Evolutionary conservation across 2,797 vertebrate genomes (phyloP).

Genomic region (Poecilia picta): DNA sequence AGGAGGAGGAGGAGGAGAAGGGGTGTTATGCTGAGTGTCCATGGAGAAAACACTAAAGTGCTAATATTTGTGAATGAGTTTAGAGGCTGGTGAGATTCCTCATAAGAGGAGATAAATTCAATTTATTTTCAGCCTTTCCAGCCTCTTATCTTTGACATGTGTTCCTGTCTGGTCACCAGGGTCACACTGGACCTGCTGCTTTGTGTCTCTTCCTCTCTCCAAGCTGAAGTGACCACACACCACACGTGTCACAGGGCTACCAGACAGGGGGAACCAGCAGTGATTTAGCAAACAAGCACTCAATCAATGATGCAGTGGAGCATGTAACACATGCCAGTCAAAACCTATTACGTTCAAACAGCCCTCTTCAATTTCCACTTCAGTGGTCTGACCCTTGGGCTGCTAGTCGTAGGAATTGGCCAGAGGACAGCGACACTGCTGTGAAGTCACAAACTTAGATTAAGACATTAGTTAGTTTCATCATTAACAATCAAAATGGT

Average conservation of each 20-base stretch:
- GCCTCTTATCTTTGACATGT: constrained; percentile 29
- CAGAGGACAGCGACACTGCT: constrained; percentile 73
- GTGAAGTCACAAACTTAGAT: constrained; percentile 35
- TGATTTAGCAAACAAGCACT: constrained; percentile 94
- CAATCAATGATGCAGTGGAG: constrained; percentile 93
- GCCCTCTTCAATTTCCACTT: constrained; percentile 88
- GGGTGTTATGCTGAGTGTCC: constrained; percentile 68
- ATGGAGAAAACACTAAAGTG: constrained; percentile 61
- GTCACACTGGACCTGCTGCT: constrained; percentile 25
- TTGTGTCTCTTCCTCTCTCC: constrained; percentile 28
- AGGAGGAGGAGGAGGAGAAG: constrained; percentile 42
- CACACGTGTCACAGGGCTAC: constrained; percentile 83
- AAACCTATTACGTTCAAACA: constrained; percentile 93
- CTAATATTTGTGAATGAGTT: constrained; percentile 63
- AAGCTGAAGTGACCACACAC: constrained; percentile 79
- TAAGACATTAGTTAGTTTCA: constrained; percentile 5
- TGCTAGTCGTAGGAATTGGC: constrained; percentile 82
- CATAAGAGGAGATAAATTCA: constrained; percentile 13
- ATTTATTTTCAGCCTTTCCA: constrained; percentile 14
- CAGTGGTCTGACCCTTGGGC: constrained; percentile 85
- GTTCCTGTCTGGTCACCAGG: constrained; percentile 23
- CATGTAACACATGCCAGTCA: constrained; percentile 93
- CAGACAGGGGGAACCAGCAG: constrained; percentile 87
- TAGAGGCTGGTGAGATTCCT: constrained; percentile 26
- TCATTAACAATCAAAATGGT: not conserved